Percentiles rank a stretch among this genome's conserved stretches.
These are phyloP conservation scores for Axea sp. DNA, from an alignment of 2,888 invertebrate genomes.

Conservation along the genomic window DNA sequence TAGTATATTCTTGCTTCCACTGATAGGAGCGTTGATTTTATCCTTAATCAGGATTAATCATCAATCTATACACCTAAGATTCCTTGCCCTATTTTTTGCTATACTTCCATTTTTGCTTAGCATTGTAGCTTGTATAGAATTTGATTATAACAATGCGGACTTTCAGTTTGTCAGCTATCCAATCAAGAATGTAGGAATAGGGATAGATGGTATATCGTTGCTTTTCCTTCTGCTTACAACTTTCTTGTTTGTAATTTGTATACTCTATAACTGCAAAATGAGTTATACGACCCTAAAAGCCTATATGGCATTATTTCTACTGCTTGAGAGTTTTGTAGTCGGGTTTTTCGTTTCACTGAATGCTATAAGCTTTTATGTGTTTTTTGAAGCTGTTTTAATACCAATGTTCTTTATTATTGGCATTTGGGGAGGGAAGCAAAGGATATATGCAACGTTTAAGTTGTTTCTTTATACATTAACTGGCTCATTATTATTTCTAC, in stretches of 20 bases:
- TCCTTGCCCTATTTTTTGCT: constrained; percentile 37
- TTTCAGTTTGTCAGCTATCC: constrained; percentile 35
- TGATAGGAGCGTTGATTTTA: constrained; percentile 34
- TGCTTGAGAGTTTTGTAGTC: constrained; percentile 10
- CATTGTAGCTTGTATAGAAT: constrained; percentile 37
- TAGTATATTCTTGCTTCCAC: constrained; percentile 37
- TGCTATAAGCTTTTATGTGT: constrained; percentile 24
- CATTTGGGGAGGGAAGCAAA: constrained; percentile 19
- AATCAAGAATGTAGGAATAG: constrained; percentile 27
- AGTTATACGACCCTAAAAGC: constrained; percentile 10
- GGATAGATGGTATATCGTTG: constrained; percentile 28
- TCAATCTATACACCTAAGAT: constrained; percentile 35
- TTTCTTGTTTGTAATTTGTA: constrained; percentile 28
- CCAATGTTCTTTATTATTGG: constrained; percentile 30
- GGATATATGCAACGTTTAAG: constrained; percentile 21
- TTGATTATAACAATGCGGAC: constrained; percentile 32
- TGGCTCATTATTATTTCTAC: constrained; percentile 19
- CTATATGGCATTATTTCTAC: constrained; percentile 10
- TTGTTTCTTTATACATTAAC: constrained; percentile 23
- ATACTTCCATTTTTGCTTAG: constrained; percentile 33
- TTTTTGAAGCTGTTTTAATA: constrained; percentile 32
- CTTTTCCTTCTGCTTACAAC: constrained; percentile 28
- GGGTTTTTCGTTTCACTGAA: constrained; percentile 18
- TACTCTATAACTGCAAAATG: constrained; percentile 22
- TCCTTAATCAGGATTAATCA: constrained; percentile 34